These are phyloP conservation scores for Tipula confusa DNA, from an alignment of 2,888 invertebrate species.

Conservation along the genomic window DNA sequence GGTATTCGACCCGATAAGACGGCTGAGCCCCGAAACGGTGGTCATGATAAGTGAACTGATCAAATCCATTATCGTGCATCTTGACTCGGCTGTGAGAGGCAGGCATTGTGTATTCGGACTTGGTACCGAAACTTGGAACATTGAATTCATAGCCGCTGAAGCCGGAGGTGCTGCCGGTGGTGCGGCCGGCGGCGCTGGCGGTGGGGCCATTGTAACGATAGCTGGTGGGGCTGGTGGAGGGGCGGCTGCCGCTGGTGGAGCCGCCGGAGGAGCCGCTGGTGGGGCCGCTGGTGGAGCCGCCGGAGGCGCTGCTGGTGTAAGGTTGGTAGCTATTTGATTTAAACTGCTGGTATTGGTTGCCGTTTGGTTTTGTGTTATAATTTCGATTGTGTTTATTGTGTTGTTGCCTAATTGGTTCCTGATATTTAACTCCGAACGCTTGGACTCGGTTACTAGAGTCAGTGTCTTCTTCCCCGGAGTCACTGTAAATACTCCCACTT, in stretches of 20 bases:
- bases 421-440: conserved; percentile 4
- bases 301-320: not conserved
- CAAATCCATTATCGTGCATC: conserved; percentile 30
- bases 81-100: conserved; percentile 29
- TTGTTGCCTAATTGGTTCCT: conserved; percentile 20
- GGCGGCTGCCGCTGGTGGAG: not conserved
- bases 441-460: conserved; percentile 26
- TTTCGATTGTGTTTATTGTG: not conserved
- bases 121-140: not conserved
- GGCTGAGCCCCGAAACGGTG: conserved; percentile 27
- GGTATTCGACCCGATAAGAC: conserved; percentile 27
- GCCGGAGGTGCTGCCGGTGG: not conserved
- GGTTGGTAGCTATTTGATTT: not conserved
- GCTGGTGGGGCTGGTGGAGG: not conserved
- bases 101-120: conserved; percentile 26
- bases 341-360: not conserved
- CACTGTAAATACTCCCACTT: conserved; percentile 26
- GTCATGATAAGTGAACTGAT: conserved; percentile 29
- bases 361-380: conserved; percentile 25
- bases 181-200: not conserved
- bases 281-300: not conserved
- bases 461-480: conserved; percentile 21
- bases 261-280: not conserved
- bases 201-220: not conserved
- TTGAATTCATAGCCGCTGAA: not conserved